Conservation (phyloP, 2,113 vertebrate species). For the Centropristis striata region DNA sequence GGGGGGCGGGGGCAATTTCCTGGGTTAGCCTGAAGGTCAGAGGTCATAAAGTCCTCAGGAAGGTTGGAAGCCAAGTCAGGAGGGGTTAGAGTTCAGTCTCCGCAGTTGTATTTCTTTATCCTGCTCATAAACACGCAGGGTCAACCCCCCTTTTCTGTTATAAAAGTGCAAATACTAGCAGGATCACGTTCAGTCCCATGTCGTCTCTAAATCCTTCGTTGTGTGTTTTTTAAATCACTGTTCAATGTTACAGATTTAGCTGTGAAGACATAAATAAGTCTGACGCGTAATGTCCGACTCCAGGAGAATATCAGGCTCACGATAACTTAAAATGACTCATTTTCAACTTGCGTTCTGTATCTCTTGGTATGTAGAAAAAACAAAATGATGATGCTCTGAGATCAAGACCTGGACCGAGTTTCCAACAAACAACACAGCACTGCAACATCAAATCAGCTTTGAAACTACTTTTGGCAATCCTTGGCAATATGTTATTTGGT, state of each 20-base stretch:
- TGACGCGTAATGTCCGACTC: neutral
- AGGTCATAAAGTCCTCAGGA: conserved; percentile 67
- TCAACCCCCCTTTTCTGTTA: neutral
- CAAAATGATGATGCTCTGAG: neutral
- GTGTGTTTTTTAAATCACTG: conserved; percentile 14
- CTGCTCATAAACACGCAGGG: conserved; percentile 36
- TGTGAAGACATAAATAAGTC: conserved; percentile 27
- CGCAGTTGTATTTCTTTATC: conserved; percentile 62
- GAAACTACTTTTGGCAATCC: conserved; percentile 48
- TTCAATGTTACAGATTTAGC: conserved; percentile 20
- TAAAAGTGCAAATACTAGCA: conserved; percentile 14
- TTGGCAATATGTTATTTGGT: conserved; percentile 43
- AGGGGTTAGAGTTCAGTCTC: conserved; percentile 65
- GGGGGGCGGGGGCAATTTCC: conserved; percentile 64
- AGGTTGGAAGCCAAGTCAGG: conserved; percentile 62
- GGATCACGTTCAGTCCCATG: neutral
- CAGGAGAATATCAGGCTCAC: conserved; percentile 6
- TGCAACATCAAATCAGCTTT: conserved; percentile 39
- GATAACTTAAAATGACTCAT: neutral
- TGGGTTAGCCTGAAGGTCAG: conserved; percentile 64
- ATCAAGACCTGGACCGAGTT: neutral
- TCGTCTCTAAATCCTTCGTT: conserved; percentile 20
- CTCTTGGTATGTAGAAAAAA: neutral
- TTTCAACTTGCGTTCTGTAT: neutral
- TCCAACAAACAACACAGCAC: neutral